Conservation (phyloP, 2,113 vertebrate species). For the Oostethus manadensis region DNA sequence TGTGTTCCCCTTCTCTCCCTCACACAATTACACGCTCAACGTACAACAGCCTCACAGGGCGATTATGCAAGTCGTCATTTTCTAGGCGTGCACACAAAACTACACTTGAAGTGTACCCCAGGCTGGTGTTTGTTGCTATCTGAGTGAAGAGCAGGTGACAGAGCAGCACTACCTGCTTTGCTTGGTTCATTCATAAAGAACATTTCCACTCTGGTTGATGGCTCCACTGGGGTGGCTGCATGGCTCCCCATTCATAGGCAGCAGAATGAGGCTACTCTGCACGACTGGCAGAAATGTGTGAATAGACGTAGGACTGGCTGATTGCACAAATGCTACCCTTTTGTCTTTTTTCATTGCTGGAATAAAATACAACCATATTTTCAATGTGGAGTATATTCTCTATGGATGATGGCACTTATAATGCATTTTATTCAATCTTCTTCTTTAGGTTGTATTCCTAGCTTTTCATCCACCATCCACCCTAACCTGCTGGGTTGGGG, state of each 20-base stretch:
- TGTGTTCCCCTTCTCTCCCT: conserved; percentile 27
- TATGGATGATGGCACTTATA: background rate
- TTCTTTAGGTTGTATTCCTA: conserved; percentile 40
- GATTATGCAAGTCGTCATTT: conserved; percentile 67
- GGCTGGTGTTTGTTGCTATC: conserved; percentile 7
- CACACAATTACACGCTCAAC: conserved; percentile 21
- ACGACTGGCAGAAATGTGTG: conserved; percentile 29
- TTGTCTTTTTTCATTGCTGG: conserved; percentile 15
- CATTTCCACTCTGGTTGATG: conserved; percentile 5
- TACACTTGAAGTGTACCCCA: conserved; percentile 22
- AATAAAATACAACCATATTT: conserved; percentile 15
- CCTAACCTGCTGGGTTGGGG: conserved; percentile 63
- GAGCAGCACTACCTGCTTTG: conserved; percentile 18
- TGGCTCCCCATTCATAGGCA: conserved; percentile 49
- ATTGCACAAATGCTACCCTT: conserved; percentile 22
- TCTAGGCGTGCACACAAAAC: conserved; percentile 41
- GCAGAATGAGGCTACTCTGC: conserved; percentile 23
- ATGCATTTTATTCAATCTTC: conserved; percentile 17
- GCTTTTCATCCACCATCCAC: conserved; percentile 45
- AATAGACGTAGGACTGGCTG: conserved; percentile 25
- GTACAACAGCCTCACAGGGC: conserved; percentile 21
- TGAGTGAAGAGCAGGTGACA: conserved; percentile 33
- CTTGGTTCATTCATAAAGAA: conserved; percentile 67
- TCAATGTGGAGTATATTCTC: no score
- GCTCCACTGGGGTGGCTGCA: conserved; percentile 27